Evolutionary conservation across 2,113 vertebrate species (phyloP).

Genomic region (Ia io): DNA sequence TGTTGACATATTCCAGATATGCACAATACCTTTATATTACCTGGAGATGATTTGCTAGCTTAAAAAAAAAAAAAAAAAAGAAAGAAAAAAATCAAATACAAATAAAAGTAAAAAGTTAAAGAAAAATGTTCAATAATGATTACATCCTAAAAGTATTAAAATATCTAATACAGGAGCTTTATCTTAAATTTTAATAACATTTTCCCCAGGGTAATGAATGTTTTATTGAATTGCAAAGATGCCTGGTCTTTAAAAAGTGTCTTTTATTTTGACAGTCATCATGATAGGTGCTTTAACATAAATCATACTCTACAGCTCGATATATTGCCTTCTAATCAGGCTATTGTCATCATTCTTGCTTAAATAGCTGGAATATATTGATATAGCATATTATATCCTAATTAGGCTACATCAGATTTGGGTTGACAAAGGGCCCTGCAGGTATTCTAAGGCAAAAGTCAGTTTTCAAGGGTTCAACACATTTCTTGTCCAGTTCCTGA

Average conservation of each 20-base stretch:
- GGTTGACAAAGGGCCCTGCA: background rate
- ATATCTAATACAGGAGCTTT: background rate
- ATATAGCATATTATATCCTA: background rate
- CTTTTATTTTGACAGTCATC: background rate
- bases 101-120: background rate
- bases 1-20: background rate
- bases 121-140: background rate
- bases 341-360: background rate
- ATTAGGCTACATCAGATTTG: background rate
- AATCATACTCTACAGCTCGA: background rate
- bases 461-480: background rate
- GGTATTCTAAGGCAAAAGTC: background rate
- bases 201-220: background rate
- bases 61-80: background rate
- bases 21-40: background rate
- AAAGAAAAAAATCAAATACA: background rate
- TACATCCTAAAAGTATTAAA: background rate
- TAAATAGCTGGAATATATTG: background rate
- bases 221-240: background rate
- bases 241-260: background rate
- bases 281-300: background rate
- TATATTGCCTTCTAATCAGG: background rate
- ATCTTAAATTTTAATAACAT: constrained; percentile 22
- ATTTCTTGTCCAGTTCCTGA: background rate
- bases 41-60: background rate